Conservation (phyloP, 2,888 invertebrate genomes). For the Nephrotoma guestfalica region DNA sequence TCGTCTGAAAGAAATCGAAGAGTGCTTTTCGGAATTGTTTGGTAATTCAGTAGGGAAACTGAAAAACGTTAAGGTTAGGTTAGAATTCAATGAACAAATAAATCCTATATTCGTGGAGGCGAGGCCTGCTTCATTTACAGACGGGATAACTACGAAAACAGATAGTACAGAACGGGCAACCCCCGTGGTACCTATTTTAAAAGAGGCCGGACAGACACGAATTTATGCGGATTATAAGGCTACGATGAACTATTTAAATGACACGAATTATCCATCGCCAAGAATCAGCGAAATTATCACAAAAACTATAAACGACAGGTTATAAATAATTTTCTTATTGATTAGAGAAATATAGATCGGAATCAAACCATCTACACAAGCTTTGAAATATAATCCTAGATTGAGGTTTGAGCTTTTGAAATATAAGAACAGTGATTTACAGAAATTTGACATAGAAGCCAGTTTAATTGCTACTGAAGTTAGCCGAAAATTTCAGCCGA, state of each 20-base stretch:
- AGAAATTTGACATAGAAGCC: no score
- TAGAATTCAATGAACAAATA: not conserved
- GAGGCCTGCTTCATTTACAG: not conserved
- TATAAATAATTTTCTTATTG: no score
- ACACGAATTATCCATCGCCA: not conserved
- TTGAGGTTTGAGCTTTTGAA: no score
- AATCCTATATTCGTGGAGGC: not conserved
- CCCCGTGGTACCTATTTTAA: not conserved
- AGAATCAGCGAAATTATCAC: not conserved
- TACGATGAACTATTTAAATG: not conserved
- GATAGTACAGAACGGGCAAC: not conserved
- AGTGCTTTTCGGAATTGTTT: not conserved
- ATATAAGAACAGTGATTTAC: no score
- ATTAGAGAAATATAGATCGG: no score
- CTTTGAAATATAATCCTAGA: no score
- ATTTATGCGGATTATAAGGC: not conserved
- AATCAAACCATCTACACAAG: no score
- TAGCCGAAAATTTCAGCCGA: no score
- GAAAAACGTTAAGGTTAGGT: not conserved
- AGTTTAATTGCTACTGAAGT: no score
- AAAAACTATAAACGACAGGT: no score
- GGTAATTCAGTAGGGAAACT: not conserved
- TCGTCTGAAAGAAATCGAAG: not conserved
- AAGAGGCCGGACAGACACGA: not conserved
- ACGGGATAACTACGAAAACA: not conserved